Evolutionary conservation across 1,140 invertebrate species (phyloP), one percentile per base, ranked within the genome.

Genomic region (Drosophila orena): DNA sequence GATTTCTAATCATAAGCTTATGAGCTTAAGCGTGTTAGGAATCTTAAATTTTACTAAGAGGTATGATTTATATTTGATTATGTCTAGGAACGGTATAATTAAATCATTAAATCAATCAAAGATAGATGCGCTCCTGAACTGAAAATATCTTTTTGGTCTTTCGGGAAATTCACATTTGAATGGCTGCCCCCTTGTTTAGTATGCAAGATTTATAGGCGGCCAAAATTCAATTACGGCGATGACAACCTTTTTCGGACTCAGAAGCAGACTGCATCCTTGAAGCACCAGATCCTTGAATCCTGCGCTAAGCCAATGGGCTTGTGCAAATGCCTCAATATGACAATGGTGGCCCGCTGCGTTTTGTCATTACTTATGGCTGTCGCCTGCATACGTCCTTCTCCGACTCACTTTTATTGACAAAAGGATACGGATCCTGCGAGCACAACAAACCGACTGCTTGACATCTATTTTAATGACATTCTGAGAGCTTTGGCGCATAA

Each of bases 331-430:
- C 84, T 89, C 84, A 89, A 89, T 89, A 89, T 89, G 79, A 90
- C 88, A 84, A 75, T 89, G 84, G 79, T 84, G 73, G 61, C 84
- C 85, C 73, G 84, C 84, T 89, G 84, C 72, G 85, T 89, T 89
- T 89, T 84, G 69, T 89, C 84, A 90, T 89, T 89, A 89, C 77
- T 89, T 89, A 84, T 70, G 76, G 66, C 72, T 88, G 84, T 88
- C 84, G 71, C 49, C 68, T 88, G 79, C 83, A 88, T 40, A 83
- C 70, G 74, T 59, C 65, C 40, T 50, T 66, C 4, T 38, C 4
- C 17, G 4, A 10, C n/a, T 30, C 37, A 43, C 35, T 42, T 54
- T 40, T 57, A 70, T 70, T 35, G 50, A 74, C 70, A 74, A 49
- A 73, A 27, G 68, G 42, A 62, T 55, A 43, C 35, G 35, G 35